Conservation (phyloP, 2,113 vertebrate genomes). For the Carlito syrichta region DNA sequence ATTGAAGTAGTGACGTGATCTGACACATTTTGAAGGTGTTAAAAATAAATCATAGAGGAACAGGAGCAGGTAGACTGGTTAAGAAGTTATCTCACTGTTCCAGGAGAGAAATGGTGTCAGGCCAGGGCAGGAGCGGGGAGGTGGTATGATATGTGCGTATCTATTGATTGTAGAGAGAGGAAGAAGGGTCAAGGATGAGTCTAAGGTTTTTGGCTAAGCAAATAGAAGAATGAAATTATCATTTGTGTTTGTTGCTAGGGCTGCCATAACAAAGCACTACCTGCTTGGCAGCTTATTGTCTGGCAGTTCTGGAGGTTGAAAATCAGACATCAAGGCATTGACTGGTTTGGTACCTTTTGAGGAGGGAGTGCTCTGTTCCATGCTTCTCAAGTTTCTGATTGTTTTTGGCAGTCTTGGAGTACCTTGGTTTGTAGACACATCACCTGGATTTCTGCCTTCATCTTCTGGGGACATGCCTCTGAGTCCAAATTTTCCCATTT, state of each 20-base stretch:
- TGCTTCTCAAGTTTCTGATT: neutral
- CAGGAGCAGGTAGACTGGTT: neutral
- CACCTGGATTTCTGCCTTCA: fast-evolving
- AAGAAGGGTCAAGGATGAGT: neutral
- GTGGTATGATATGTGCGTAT: neutral
- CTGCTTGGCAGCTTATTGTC: neutral
- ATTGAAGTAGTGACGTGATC: fast-evolving
- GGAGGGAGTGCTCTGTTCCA: neutral
- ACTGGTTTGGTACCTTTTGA: too few relatives aligned
- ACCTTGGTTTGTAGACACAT: too few relatives aligned
- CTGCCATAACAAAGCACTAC: neutral
- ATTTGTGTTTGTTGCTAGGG: fast-evolving
- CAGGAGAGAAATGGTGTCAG: fast-evolving
- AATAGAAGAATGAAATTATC: neutral
- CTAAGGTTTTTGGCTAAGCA: neutral
- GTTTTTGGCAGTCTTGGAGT: neutral
- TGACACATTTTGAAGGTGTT: fast-evolving
- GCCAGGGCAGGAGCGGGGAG: fast-evolving
- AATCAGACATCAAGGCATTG: neutral
- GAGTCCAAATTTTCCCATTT: too few relatives aligned
- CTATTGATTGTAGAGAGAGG: neutral
- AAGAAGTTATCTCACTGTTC: too few relatives aligned
- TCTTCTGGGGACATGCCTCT: fast-evolving
- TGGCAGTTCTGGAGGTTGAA: neutral
- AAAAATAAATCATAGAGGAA: neutral